Base-by-base conservation (phyloP, 2,888 invertebrate species). In the Notocelia uddmanniana region DNA sequence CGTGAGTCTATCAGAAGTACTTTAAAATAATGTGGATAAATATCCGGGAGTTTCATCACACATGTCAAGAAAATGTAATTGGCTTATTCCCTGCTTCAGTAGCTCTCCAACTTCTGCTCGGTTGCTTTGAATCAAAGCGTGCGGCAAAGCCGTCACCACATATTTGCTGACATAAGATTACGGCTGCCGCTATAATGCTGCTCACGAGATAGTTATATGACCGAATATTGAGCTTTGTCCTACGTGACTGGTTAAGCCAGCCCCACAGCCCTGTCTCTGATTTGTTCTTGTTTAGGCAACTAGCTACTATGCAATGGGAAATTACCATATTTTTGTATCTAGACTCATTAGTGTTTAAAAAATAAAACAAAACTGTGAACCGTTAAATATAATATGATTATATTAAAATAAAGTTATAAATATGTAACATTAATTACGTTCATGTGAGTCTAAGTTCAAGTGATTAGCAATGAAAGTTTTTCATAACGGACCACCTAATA, bases 131-230 rank as follows among this genome's bases (percentile, higher is more conserved):
- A 59, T 69, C 57, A 62, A 63, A 55, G 62, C 45, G 37, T 19
- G 15, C 37, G 45, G 41, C 19, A 37, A 21, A 57, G 64, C 41
- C 41, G 13, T 26, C 23, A 58, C 58, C 69, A 50, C 64, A 64
- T 70, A 58, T 64, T 64, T 70, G 70, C 52, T 64, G 70, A 64
- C 70, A 58, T 57, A 70, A 58, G 64, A 26, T 70, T 64, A 70
- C 69, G 58, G 58, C 23, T 37, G 37, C 58, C 57, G 48, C 64
- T 52, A 37, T 64, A 58, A 48, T 68, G 50, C 37, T 50, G 64
- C 64, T 64, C 64, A 37, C 34, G 58, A 63, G 55, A 50, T 57
- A 69, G 58, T 58, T 64, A 64, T 48, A 63, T 58, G 48, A 50
- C 50, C 15, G 45, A 69, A 69, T 58, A 64, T 70, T 19, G 41